Evolutionary conservation across 2,888 invertebrate genomes (phyloP).

Genomic region (Dasysyrphus albostriatus): DNA sequence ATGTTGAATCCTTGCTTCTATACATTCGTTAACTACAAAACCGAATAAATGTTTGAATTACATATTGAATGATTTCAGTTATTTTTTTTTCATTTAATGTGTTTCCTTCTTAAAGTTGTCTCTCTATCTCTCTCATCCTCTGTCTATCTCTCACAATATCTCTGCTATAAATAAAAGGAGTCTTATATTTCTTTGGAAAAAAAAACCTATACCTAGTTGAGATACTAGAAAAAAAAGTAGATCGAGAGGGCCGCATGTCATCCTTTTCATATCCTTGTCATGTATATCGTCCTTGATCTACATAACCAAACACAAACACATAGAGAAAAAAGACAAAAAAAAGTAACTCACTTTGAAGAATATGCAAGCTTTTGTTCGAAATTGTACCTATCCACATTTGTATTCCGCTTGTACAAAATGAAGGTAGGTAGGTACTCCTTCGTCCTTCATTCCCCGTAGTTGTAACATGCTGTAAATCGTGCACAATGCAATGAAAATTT

Average conservation of each 20-base stretch:
- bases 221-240: constrained; percentile 46
- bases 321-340: constrained; percentile 3
- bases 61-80: constrained; percentile 62
- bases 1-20: constrained; percentile 55
- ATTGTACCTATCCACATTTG: constrained; percentile 67
- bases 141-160: neutral
- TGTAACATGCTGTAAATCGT: constrained; percentile 20
- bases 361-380: constrained; percentile 69
- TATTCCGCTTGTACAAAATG: constrained; percentile 52
- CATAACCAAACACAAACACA: constrained; percentile 65
- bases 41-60: constrained; percentile 56
- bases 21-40: constrained; percentile 59
- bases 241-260: constrained; percentile 52
- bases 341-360: constrained; percentile 53
- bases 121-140: neutral
- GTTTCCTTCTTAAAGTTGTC: constrained; percentile 14
- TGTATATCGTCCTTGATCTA: constrained; percentile 71
- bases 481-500: constrained; percentile 68
- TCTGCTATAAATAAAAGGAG: neutral
- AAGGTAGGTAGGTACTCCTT: neutral
- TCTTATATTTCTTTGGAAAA: constrained; percentile 47
- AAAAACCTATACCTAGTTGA: neutral
- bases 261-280: constrained; percentile 46
- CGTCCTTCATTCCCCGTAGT: neutral
- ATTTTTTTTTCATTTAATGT: constrained; percentile 7